phyloP scores from a whole-genome alignment of 2,797 vertebrate genomes.

The Mycteria americana region DNA sequence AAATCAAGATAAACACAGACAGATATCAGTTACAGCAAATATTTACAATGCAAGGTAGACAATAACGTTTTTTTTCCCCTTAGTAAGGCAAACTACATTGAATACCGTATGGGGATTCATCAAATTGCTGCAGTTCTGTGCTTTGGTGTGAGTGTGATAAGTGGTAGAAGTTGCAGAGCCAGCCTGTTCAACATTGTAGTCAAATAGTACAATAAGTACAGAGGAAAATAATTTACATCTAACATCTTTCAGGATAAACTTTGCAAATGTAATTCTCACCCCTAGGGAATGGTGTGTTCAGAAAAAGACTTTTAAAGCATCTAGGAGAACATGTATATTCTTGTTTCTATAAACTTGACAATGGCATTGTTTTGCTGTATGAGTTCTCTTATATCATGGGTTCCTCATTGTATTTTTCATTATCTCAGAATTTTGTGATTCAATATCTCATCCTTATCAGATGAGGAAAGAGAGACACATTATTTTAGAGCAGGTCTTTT shows the following conservation, averaged over 20 bases:
- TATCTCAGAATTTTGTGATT: neutral
- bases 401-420: neutral
- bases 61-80: neutral
- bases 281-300: neutral
- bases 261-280: neutral
- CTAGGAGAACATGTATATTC: neutral
- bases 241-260: neutral
- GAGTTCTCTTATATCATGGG: neutral
- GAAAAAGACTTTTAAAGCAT: neutral
- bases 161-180: neutral
- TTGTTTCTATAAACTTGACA: neutral
- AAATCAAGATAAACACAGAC: neutral
- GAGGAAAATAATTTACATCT: neutral
- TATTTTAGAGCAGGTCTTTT: neutral
- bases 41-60: neutral
- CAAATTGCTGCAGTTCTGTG: neutral
- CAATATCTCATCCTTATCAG: neutral
- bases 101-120: neutral
- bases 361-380: neutral
- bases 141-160: neutral
- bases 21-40: neutral
- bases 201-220: neutral
- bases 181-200: neutral
- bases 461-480: neutral
- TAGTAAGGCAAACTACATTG: neutral